Evolutionary conservation across 2,888 invertebrate genomes (phyloP), one percentile per base, ranked within the genome.

Genomic region (Mythimna vitellina): DNA sequence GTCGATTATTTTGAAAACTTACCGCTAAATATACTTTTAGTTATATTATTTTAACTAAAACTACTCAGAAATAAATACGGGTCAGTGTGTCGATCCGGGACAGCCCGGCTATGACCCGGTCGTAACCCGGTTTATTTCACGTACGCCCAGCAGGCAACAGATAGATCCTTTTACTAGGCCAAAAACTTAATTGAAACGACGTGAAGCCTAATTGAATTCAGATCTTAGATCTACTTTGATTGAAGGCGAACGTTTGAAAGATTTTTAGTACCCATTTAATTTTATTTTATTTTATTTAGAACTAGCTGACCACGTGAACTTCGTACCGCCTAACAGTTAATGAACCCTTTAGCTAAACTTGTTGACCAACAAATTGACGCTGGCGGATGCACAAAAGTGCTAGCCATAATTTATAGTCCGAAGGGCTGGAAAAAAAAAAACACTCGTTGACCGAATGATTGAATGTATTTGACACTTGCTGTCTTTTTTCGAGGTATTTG

Each of bases 71-170:
- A 46, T 46, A 46, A 17, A 78, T 76, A 78, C 76, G 72, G 89
- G 90, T 91, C 87, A 91, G 82, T 90, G 75, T 91, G 90, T 82
- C 90, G 86, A 78, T 65, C 81, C 86, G 85, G 84, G 87, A 87
- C 84, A 79, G 78, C 88, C 85, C 79, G 82, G 79, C 85, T 86
- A 84, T 81, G 83, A 87, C 89, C 82, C 81, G 88, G 81, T 77
- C 81, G 63, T 63, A 81, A 49, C 80, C 82, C 72, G 76, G 71
- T 80, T 83, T 67, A 74, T 76, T 79, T 79, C 60, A 76, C 79
- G 56, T 56, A 64, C 74, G 57, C 63, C 58, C 46, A 65, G 32
- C 38, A 64, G 53, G 62, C 68, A 35, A 49, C 46, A 17, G 20
- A 57, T 49, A 58, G 14, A 42, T 51, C 64, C 68, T 60, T 65